Conservation (phyloP, 2,888 invertebrate species). For the Linyphia triangularis region DNA sequence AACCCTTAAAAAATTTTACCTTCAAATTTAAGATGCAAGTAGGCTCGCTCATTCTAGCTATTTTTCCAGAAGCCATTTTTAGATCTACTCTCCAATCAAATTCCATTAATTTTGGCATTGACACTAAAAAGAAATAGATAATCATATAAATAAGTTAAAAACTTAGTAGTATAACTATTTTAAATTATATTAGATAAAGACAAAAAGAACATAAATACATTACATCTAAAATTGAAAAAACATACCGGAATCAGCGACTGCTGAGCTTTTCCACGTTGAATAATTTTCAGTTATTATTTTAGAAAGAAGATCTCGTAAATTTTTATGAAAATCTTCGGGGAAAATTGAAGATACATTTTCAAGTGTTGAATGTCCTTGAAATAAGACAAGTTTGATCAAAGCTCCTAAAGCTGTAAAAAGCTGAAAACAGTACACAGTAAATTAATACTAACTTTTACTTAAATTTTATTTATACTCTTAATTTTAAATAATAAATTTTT, state of each 20-base stretch:
- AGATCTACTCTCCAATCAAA: slow-evolving; percentile 75
- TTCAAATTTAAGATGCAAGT: slow-evolving; percentile 73
- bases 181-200: background rate
- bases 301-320: slow-evolving; percentile 63
- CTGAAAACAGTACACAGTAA: slow-evolving; percentile 27
- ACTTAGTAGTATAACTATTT: no score
- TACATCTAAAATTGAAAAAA: background rate
- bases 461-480: background rate
- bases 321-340: slow-evolving; percentile 73
- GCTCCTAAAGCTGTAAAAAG: slow-evolving; percentile 30
- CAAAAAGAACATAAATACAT: no score
- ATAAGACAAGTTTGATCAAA: slow-evolving; percentile 51
- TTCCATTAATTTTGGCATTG: slow-evolving; percentile 69
- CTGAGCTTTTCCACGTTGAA: slow-evolving; percentile 55
- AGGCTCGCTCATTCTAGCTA: slow-evolving; percentile 69
- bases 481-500: background rate
- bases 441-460: background rate
- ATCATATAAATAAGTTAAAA: background rate
- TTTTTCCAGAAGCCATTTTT: slow-evolving; percentile 74
- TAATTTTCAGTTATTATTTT: slow-evolving; percentile 70
- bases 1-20: slow-evolving; percentile 40
- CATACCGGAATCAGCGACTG: slow-evolving; percentile 54
- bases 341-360: slow-evolving; percentile 57
- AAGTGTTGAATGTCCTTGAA: slow-evolving; percentile 60
- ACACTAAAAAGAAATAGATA: slow-evolving; percentile 54